Evolutionary conservation across 37 sponge, comb jelly and placozoan genomes (phyloP).

Genomic region (Chondrilla cf. caribensis): DNA sequence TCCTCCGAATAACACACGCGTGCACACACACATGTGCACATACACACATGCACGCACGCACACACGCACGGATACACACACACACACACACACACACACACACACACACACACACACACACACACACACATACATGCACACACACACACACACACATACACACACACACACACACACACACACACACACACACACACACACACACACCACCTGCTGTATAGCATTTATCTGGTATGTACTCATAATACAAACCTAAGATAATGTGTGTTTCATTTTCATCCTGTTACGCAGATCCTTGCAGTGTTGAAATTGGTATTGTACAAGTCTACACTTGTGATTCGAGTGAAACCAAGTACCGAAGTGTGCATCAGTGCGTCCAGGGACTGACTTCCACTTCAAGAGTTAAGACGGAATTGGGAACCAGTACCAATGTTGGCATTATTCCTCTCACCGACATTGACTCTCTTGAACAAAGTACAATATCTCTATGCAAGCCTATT

Average conservation of each 20-base stretch:
- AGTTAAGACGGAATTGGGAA: background rate
- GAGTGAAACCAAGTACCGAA: background rate
- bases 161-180: constrained; percentile 12
- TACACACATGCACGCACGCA: background rate
- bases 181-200: background rate
- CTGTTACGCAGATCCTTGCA: constrained; percentile 44
- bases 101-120: too few relatives aligned
- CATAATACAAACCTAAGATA: too few relatives aligned
- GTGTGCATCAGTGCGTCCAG: background rate
- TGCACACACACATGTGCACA: too few relatives aligned
- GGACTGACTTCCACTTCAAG: too few relatives aligned
- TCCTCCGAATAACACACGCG: too few relatives aligned
- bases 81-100: too few relatives aligned
- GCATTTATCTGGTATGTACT: too few relatives aligned
- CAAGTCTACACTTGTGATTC: constrained; percentile 25
- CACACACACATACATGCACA: too few relatives aligned
- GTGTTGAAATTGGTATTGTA: constrained; percentile 57
- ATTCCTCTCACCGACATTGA: background rate
- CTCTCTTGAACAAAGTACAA: background rate
- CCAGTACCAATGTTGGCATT: background rate
- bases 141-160: background rate
- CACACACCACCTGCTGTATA: background rate
- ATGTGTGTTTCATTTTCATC: background rate
- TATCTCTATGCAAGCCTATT: background rate
- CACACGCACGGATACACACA: background rate